Base-by-base conservation (phyloP, 23 tunicate species). In the Halocynthia aurantium region DNA sequence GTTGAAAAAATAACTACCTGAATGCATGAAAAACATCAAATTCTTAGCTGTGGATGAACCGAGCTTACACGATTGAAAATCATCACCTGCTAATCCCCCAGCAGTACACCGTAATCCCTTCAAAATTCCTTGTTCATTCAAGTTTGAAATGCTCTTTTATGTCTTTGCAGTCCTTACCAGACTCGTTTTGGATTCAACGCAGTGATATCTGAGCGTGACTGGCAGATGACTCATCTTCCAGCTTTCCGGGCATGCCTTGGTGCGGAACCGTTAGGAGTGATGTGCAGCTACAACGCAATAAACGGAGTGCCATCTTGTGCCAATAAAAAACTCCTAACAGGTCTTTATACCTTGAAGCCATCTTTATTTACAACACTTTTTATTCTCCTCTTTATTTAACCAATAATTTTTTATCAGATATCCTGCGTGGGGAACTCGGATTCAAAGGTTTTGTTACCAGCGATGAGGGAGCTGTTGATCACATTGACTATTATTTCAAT, bases 231-330 rank as follows among this genome's bases (percentile, higher is more conserved):
- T 4, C 82, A 70, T 65, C 60, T 84, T 55, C 73, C 82, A 22
- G 91, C 97, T 18, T 91, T 91, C 52, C 84, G 91, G 10, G 73
- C 85, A 40, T 91, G 97, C 58, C 71, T 85, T 6, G 57, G 62
- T 19, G 84, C 91, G 15, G 84, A 84, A 9, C 85, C 97, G 7
- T 60, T 81, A 17, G 97, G 88, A 8, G 91, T 91, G 19, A 91
- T 91, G 97, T 91, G 97, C 86, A 91, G 97, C 55, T 91, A 91
- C 77, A 91, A 91, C 76, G 97, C 97, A 50, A 91, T 91, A 71
- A 91, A 91, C 62, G 97, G 97, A 13, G 91, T 91, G 4, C 97
- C 97, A 9, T 82, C 97, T 7, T 91, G 97, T 63, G 97, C 97
- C 53, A 91, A 91, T 78, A 81, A 84, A 21, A 74, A 74, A 64